Evolutionary conservation across 1,140 invertebrate genomes (phyloP).

Genomic region (Bemisia tabaci): DNA sequence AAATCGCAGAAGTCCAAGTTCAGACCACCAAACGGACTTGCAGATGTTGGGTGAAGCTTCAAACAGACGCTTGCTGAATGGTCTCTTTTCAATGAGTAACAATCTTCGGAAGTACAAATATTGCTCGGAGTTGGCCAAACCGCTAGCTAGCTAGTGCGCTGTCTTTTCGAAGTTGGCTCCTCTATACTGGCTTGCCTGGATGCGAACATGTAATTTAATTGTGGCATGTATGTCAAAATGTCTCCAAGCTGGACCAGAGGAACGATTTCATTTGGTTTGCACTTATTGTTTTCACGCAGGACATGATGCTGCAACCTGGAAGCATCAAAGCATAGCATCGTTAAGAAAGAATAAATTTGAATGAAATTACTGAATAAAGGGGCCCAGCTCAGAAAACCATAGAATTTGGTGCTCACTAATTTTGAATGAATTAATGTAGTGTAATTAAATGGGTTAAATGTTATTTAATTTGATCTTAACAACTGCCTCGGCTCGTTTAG

Average conservation of each 20-base stretch:
- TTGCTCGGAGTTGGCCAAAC: neutral
- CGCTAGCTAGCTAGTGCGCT: neutral
- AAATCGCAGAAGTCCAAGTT: neutral
- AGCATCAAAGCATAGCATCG: too few relatives aligned
- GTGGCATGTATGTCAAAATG: neutral
- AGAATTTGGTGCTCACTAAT: too few relatives aligned
- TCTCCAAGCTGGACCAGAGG: neutral
- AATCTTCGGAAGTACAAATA: neutral
- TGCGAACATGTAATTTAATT: neutral
- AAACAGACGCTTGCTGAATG: neutral
- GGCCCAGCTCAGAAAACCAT: too few relatives aligned
- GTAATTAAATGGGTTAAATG: too few relatives aligned
- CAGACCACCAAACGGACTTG: neutral
- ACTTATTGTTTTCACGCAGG: neutral
- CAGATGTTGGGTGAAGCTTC: neutral
- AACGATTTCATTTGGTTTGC: neutral
- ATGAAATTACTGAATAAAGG: too few relatives aligned
- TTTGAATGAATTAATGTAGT: too few relatives aligned
- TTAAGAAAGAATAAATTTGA: too few relatives aligned
- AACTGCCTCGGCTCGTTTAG: too few relatives aligned
- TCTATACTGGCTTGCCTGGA: neutral
- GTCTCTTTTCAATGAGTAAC: neutral
- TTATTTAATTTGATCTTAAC: too few relatives aligned
- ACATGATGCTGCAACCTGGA: neutral
- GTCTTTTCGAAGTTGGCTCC: neutral